phyloP scores from a whole-genome alignment of 2,113 vertebrate genomes.

The Etheostoma spectabile region DNA sequence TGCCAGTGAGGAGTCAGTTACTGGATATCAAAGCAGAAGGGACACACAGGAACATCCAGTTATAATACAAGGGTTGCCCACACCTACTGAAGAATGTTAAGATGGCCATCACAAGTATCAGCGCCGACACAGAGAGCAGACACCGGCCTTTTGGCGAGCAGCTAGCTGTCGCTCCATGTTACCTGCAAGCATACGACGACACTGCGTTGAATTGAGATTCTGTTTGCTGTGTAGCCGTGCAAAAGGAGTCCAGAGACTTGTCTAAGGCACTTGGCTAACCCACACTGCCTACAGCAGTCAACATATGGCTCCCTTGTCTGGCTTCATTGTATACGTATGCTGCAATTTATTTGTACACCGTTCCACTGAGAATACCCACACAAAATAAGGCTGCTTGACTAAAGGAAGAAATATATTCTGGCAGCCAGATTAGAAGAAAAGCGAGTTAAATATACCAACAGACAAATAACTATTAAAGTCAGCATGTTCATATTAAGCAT shows the following conservation, averaged over 20 bases:
- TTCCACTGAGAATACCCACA: conserved; percentile 73
- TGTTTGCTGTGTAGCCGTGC: conserved; percentile 25
- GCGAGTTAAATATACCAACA: conserved; percentile 68
- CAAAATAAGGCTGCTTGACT: conserved; percentile 53
- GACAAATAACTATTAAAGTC: conserved; percentile 60
- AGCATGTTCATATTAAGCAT: conserved; percentile 59
- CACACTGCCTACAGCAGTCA: conserved; percentile 55
- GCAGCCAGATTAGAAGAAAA: conserved; percentile 62
- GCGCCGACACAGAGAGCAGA: conserved; percentile 52
- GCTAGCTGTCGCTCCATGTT: conserved; percentile 57
- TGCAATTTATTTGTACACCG: conserved; percentile 43
- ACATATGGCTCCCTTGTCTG: conserved; percentile 49
- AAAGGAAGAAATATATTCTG: conserved; percentile 62
- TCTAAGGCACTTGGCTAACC: conserved; percentile 62
- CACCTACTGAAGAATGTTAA: conserved; percentile 23
- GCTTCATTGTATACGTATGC: conserved; percentile 39
- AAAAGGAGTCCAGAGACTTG: conserved; percentile 38
- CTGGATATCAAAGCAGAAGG: conserved; percentile 71
- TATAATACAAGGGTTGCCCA: conserved; percentile 47
- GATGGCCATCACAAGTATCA: conserved; percentile 48
- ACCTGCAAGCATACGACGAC: conserved; percentile 41
- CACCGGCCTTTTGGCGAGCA: conserved; percentile 34
- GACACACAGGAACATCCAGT: conserved; percentile 42
- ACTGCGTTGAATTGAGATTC: conserved; percentile 45
- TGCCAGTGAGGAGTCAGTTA: conserved; percentile 76